A percentile compares a stretch with the other conserved stretches of the same genome.
Conservation (phyloP, 1,140 invertebrate genomes). For the Lerema accius region DNA sequence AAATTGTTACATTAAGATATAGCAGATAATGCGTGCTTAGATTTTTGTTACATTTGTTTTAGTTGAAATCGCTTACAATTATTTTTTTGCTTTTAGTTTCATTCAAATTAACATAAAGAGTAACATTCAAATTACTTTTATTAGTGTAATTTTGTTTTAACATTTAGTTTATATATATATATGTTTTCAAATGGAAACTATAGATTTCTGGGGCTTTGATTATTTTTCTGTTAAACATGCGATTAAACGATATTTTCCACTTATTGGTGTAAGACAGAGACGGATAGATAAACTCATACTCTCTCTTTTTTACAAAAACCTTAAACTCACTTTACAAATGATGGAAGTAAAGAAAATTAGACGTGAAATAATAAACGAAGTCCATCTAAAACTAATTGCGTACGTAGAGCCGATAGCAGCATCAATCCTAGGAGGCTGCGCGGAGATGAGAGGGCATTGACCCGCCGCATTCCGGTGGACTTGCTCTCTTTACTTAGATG, state of each 20-base stretch:
- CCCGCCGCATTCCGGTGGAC: slow-evolving; percentile 70
- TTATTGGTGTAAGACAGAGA: too few relatives aligned
- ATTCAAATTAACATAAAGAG: too few relatives aligned
- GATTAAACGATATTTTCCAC: too few relatives aligned
- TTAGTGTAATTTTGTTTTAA: not conserved
- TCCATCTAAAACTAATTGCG: slow-evolving; percentile 32
- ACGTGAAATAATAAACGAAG: slow-evolving; percentile 1
- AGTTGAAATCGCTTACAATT: not conserved
- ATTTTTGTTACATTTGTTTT: not conserved
- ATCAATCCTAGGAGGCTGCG: slow-evolving; percentile 73
- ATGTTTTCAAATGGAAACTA: too few relatives aligned
- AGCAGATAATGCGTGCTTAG: not conserved
- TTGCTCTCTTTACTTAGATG: slow-evolving; percentile 70
- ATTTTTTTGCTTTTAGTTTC: too few relatives aligned
- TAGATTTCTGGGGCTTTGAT: too few relatives aligned
- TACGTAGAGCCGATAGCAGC: slow-evolving; percentile 36
- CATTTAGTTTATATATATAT: too few relatives aligned
- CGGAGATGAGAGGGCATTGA: slow-evolving; percentile 60
- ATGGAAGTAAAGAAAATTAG: not conserved
- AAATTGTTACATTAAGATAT: slow-evolving; percentile 2
- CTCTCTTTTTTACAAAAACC: too few relatives aligned
- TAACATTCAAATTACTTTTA: too few relatives aligned
- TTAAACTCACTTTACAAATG: too few relatives aligned
- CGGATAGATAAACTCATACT: too few relatives aligned
- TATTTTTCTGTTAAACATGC: too few relatives aligned